Conservation (phyloP, 2,888 invertebrate species). For the Chorisops tibialis region DNA sequence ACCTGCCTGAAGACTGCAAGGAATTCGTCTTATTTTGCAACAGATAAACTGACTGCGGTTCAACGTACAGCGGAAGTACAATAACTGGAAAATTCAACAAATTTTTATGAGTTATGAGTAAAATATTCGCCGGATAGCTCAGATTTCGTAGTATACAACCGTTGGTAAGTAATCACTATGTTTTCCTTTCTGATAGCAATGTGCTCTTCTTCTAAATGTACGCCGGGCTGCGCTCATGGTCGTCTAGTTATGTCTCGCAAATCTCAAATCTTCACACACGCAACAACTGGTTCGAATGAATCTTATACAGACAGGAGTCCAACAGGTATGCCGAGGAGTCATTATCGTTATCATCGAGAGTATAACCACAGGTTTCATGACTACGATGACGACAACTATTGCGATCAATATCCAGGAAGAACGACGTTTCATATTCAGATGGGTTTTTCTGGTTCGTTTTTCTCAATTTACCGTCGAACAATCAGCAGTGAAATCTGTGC, state of each 20-base stretch:
- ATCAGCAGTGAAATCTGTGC: too few relatives aligned
- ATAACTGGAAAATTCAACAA: not conserved
- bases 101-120: not conserved
- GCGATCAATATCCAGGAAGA: not conserved
- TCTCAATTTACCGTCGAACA: too few relatives aligned
- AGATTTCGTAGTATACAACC: slow-evolving; percentile 15
- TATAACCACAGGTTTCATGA: slow-evolving; percentile 10
- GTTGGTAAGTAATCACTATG: too few relatives aligned
- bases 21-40: not conserved
- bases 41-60: not conserved
- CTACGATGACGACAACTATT: slow-evolving; percentile 16
- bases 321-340: slow-evolving; percentile 20
- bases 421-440: not conserved
- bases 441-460: too few relatives aligned
- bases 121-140: slow-evolving; percentile 13
- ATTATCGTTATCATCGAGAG: slow-evolving; percentile 26
- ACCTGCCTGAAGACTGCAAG: not conserved
- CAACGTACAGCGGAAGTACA: slow-evolving; percentile 10
- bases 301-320: slow-evolving; percentile 16
- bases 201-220: too few relatives aligned
- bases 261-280: not conserved
- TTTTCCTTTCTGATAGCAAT: too few relatives aligned
- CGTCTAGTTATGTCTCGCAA: slow-evolving; percentile 14
- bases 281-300: slow-evolving; percentile 20
- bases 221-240: slow-evolving; percentile 7